Conservation (phyloP, 2,113 vertebrate species). For the Cavia aperea region DNA sequence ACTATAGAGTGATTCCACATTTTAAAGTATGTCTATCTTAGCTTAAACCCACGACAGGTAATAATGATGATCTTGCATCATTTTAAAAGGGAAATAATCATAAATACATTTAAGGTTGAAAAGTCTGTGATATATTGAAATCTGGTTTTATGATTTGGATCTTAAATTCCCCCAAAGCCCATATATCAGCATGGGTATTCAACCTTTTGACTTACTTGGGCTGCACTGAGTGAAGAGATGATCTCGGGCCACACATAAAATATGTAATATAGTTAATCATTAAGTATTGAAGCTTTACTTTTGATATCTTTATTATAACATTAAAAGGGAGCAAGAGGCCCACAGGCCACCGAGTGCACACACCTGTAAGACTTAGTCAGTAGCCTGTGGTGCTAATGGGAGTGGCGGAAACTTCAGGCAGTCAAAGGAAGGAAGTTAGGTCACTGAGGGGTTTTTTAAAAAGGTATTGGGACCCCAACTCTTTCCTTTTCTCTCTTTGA, state of each 20-base stretch:
- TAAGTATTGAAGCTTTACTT: neutral
- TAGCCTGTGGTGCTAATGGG: neutral
- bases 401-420: neutral
- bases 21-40: constrained; percentile 26
- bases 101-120: neutral
- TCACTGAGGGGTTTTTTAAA: neutral
- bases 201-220: neutral
- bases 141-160: neutral
- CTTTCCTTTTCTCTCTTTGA: neutral
- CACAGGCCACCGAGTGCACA: neutral
- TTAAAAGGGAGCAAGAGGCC: neutral
- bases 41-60: neutral
- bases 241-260: neutral
- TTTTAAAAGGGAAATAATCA: neutral
- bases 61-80: neutral
- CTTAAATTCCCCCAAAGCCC: neutral
- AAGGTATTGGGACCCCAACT: no score
- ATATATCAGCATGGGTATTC: neutral
- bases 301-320: neutral
- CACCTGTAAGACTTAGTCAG: neutral
- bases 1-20: neutral
- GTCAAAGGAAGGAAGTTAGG: neutral
- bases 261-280: neutral
- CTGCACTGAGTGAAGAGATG: neutral
- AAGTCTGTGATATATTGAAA: neutral